Percentiles rank a stretch among this genome's conserved stretches.
phyloP scores from a whole-genome alignment of 1,140 invertebrate species.

The Caenorhabditis inopinata region DNA sequence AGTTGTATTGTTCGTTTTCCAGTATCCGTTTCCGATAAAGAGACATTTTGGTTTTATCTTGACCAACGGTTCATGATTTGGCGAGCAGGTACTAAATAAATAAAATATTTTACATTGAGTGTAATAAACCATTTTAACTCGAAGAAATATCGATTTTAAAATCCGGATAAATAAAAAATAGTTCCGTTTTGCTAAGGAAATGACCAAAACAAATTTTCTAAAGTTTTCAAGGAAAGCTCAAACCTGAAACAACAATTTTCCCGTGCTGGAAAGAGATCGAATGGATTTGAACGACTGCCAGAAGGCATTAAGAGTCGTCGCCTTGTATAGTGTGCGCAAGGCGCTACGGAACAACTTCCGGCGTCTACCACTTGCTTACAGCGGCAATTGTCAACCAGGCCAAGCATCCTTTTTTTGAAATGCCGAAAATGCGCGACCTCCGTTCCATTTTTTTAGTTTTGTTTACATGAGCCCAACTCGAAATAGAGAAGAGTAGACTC shows the following conservation, averaged over 20 bases:
- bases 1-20: no score
- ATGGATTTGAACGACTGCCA: neutral
- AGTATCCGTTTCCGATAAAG: no score
- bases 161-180: no score
- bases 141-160: no score
- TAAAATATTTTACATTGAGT: no score
- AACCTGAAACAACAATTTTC: neutral
- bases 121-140: no score
- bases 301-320: constrained; percentile 16
- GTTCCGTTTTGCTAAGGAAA: no score
- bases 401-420: constrained; percentile 2
- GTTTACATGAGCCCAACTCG: constrained; percentile 18
- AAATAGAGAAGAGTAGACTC: constrained; percentile 7
- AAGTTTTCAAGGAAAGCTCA: neutral
- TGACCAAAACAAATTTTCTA: no score
- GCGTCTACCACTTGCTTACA: constrained; percentile 13
- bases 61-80: no score
- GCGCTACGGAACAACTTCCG: constrained; percentile 12
- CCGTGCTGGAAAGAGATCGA: neutral
- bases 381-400: constrained; percentile 23
- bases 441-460: neutral
- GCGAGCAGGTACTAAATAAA: no score
- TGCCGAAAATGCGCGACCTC: constrained; percentile 23
- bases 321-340: neutral
- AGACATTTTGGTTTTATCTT: no score